phyloP scores from a whole-genome alignment of 1,140 invertebrate genomes.

The Drosophila bifasciata region DNA sequence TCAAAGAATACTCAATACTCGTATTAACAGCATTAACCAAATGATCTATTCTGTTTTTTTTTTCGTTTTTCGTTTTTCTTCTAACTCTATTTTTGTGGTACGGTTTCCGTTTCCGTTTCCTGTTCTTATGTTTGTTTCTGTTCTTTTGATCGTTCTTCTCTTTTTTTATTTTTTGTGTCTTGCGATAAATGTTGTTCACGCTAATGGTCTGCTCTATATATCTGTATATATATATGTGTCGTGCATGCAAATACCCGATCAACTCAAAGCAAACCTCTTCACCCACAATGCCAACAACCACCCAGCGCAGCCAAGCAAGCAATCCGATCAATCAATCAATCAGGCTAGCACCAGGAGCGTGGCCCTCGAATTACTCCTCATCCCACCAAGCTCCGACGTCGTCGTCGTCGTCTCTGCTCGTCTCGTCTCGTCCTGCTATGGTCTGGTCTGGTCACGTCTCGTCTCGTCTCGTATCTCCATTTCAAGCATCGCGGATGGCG shows the following conservation, averaged over 20 bases:
- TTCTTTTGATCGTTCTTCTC: slow-evolving; percentile 4
- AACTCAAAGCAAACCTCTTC: slow-evolving; percentile 13
- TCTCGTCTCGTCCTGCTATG: slow-evolving; percentile 1
- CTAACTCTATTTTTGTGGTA: slow-evolving; percentile 25
- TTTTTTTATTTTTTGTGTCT: slow-evolving; percentile 25
- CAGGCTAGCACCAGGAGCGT: slow-evolving; percentile 47
- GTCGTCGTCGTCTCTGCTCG: slow-evolving; percentile 10
- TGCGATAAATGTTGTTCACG: slow-evolving; percentile 45
- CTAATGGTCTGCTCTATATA: slow-evolving; percentile 36
- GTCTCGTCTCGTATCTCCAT: slow-evolving; percentile 8
- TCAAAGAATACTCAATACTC: no score
- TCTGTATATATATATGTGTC: slow-evolving; percentile 16
- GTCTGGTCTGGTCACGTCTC: background rate
- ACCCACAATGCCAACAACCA: slow-evolving; percentile 11
- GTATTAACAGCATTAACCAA: slow-evolving; percentile 26
- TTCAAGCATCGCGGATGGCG: slow-evolving; percentile 13
- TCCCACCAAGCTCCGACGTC: slow-evolving; percentile 15
- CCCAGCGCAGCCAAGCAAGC: slow-evolving; percentile 31
- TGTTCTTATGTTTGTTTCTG: slow-evolving; percentile 16
- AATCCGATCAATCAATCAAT: slow-evolving; percentile 27
- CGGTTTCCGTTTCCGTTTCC: slow-evolving; percentile 33
- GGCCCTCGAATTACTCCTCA: slow-evolving; percentile 28
- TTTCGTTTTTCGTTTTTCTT: background rate
- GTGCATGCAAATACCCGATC: slow-evolving; percentile 26
- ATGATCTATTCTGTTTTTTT: slow-evolving; percentile 19